Conservation (phyloP, 2,113 vertebrate genomes). For the Opisthocomus hoazin region DNA sequence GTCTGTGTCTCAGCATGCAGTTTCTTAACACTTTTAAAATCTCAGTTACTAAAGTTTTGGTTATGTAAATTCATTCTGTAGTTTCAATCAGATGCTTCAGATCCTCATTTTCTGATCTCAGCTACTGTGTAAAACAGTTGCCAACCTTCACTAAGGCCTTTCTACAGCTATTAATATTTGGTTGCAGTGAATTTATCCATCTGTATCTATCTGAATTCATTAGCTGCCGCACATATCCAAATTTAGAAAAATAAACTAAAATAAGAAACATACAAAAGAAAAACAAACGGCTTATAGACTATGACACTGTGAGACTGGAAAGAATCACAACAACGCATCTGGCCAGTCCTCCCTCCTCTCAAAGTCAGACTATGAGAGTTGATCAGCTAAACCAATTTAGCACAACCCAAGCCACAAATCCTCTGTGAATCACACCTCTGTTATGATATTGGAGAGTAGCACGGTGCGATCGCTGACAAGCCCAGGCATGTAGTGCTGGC, state of each 20-base stretch:
- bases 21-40: constrained; percentile 12
- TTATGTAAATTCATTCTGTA: not conserved
- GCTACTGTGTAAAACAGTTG: not conserved
- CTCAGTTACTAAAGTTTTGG: not conserved
- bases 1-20: not conserved
- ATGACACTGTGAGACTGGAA: not conserved
- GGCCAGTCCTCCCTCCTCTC: not conserved
- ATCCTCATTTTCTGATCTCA: not conserved
- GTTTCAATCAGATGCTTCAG: not conserved
- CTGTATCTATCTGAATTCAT: not conserved
- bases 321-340: not conserved
- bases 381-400: not conserved
- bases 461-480: not conserved
- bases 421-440: constrained; percentile 18
- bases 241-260: not conserved
- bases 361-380: not conserved
- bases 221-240: not conserved
- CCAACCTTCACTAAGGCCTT: not conserved
- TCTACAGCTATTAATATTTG: constrained; percentile 19
- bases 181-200: not conserved
- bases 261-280: not conserved
- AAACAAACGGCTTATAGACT: not conserved
- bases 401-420: constrained; percentile 21
- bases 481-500: constrained; percentile 14
- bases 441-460: not conserved